Base-by-base conservation (phyloP, 1,140 invertebrate genomes). In the Drosophila burlai region DNA sequence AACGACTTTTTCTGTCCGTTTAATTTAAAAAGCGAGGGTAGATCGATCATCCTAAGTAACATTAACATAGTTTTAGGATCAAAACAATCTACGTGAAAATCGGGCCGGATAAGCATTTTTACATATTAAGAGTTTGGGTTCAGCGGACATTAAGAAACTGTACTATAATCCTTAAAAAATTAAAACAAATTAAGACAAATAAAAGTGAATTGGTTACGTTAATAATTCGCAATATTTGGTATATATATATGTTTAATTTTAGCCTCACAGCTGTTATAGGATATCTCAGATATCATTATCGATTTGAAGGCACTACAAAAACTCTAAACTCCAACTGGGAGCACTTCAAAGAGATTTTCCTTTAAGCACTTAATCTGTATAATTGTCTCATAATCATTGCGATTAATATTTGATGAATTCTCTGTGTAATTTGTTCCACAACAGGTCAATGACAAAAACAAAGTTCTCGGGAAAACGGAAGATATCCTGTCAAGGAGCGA, bases 381-480 rank as follows among this genome's bases (percentile, higher is more conserved):
- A 42, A 43, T 29, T 34, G 47, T 47, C 54, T 49, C 54, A 31
- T 59, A 69, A 52, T 72, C 34, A 54, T 40, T 26, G 31, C 4
- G n/a, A 26, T 73, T n/a, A 49, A 73, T 73, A 60, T 71, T 73
- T 73, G n/a, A 73, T 73, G 42, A 52, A 45, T 60, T 69, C 45
- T 18, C 31, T 36, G 26, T 61, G 38, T 59, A 76, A 46, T 54
- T 80, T 24, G 77, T 42, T 58, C 49, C 76, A 90, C 85, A 89
- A 89, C 85, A 89, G 85, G 85, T 89, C 85, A 89, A 90, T 85
- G 86, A 91, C 81, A 89, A 89, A 91, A 89, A 89, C 85, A 84
- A 84, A 73, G 42, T 72, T 66, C 50, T 58, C 24, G 49, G 49
- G 63, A 34, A 47, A 42, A 68, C n/a, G 31, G 18, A 64, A 43